Evolutionary conservation across 2,797 vertebrate genomes (phyloP).

Genomic region (Sphenopsis melanotis): DNA sequence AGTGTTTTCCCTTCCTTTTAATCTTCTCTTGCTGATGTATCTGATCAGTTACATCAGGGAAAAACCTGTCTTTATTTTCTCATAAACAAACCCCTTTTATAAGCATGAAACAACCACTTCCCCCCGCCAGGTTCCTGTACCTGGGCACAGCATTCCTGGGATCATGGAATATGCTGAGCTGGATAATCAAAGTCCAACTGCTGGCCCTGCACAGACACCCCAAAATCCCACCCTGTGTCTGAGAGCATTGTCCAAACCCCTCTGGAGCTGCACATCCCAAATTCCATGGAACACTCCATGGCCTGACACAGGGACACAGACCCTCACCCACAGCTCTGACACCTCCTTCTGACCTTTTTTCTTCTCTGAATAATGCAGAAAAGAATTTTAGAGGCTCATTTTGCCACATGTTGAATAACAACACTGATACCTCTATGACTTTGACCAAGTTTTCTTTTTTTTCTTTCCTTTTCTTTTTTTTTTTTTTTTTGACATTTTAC

Average conservation of each 20-base stretch:
- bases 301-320: rapidly evolving
- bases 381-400: background rate
- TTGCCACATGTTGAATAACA: background rate
- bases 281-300: background rate
- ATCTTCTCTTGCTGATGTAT: background rate
- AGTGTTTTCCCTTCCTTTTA: background rate
- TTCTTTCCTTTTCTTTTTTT: rapidly evolving
- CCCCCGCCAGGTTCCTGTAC: background rate
- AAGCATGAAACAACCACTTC: background rate
- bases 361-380: background rate
- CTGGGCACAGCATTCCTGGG: background rate
- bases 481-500: slow-evolving; percentile 34
- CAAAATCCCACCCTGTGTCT: background rate
- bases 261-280: background rate
- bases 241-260: background rate
- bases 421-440: background rate
- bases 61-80: background rate
- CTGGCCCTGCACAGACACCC: background rate
- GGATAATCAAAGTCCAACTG: background rate
- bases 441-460: background rate
- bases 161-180: background rate
- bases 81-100: background rate
- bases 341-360: background rate
- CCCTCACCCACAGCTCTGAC: background rate
- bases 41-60: background rate